Evolutionary conservation across 1,140 invertebrate species (phyloP), one percentile per base, ranked within the genome.

Genomic region (Varroa destructor): DNA sequence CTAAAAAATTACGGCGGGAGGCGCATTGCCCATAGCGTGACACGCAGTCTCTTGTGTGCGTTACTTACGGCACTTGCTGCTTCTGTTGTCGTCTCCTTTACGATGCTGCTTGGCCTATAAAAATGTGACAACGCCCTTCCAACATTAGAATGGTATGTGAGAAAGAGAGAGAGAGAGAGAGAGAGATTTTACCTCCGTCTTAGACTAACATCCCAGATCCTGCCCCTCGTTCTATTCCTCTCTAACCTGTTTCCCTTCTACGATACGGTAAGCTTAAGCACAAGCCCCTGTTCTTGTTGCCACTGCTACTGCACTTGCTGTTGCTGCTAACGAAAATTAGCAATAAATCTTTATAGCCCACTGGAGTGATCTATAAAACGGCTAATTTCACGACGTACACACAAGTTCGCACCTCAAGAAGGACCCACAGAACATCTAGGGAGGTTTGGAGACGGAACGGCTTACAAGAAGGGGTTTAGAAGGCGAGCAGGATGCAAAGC

Each of bases 311-410:
- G 25, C 25, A 25, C 25, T 25, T 25, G 61, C 61, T 67, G 40
- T 46, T 67, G 46, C 46, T 40, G 12, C 40, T 67, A 67, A 67
- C 61, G 61, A 67, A 67, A 67, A 67, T 67, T 67, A 67, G 61
- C 61, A 67, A 67, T 67, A 67, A 67, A 67, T 67, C 61, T 67
- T 67, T 67, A 67, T 67, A 67, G 61, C 61, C 61, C 40, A 67
- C 61, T 67, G 37, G 61, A 67, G 61, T 67, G 61, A 67, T 67
- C 61, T 67, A 67, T 67, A 67, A 67, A 67, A 67, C 46, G 61
- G 61, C 61, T 67, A 40, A 67, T 67, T 67, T 67, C 61, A 67
- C 37, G 61, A 37, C 37, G 12, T 37, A 67, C 40, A 12, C 37
- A 25, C 61, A 67, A 67, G 40, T 67, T 67, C 37, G 61, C 61